phyloP scores from a whole-genome alignment of 2,113 vertebrate genomes.

The Dicentrarchus labrax region DNA sequence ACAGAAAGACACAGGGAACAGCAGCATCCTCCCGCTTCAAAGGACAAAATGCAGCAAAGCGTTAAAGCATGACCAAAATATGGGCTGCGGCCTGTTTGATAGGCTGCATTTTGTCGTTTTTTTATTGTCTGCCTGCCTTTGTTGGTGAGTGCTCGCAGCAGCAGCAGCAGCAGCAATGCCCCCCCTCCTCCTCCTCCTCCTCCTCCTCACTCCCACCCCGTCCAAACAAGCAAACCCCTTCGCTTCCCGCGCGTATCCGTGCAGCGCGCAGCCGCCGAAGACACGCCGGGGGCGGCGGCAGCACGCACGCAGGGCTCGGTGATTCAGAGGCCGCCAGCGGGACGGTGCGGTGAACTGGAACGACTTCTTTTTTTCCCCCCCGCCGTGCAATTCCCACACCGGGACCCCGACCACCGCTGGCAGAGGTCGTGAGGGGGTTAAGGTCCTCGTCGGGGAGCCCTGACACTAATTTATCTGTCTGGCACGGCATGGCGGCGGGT shows the following conservation, averaged over 20 bases:
- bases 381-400: conserved; percentile 59
- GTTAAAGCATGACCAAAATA: conserved; percentile 59
- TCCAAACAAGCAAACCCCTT: conserved; percentile 16
- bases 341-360: conserved; percentile 70
- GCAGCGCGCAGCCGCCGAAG: conserved; percentile 62
- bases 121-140: conserved; percentile 78
- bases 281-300: conserved; percentile 79
- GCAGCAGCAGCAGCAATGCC: conserved; percentile 40
- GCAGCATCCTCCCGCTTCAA: conserved; percentile 7
- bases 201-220: conserved; percentile 39
- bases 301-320: conserved; percentile 78
- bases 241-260: conserved; percentile 27
- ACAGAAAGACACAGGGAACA: neutral
- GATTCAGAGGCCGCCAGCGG: conserved; percentile 80
- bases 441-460: conserved; percentile 48
- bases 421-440: conserved; percentile 71
- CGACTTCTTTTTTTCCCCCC: conserved; percentile 47
- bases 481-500: conserved; percentile 33
- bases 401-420: conserved; percentile 65
- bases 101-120: conserved; percentile 44
- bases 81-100: conserved; percentile 52
- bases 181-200: conserved; percentile 8
- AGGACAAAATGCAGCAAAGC: conserved; percentile 50
- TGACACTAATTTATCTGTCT: conserved; percentile 68
- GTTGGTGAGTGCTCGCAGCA: conserved; percentile 67